Evolutionary conservation across 2,888 invertebrate genomes (phyloP).

Genomic region (Iselma pallidipennis): DNA sequence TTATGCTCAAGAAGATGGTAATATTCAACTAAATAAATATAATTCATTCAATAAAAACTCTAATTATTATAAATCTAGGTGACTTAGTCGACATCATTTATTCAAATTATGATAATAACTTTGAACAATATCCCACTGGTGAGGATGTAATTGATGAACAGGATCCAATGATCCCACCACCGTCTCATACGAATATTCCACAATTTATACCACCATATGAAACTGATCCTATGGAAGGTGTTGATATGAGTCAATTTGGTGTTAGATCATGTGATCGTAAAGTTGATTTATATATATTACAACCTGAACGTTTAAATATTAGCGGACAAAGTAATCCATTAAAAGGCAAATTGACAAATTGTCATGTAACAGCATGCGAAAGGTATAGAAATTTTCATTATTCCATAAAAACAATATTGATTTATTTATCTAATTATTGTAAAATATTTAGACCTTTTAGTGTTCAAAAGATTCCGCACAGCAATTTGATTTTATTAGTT

Average conservation of each 20-base stretch:
- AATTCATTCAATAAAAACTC: neutral
- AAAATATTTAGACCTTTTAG: slow-evolving; percentile 74
- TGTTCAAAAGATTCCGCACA: slow-evolving; percentile 88
- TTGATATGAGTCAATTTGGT: slow-evolving; percentile 57
- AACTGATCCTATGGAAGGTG: slow-evolving; percentile 53
- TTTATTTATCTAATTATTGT: slow-evolving; percentile 12
- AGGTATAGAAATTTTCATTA: slow-evolving; percentile 58
- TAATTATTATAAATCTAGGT: slow-evolving; percentile 11
- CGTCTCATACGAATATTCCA: slow-evolving; percentile 56
- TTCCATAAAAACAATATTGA: slow-evolving; percentile 1
- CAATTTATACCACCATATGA: slow-evolving; percentile 52
- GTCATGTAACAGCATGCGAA: slow-evolving; percentile 85
- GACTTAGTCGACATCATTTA: slow-evolving; percentile 31
- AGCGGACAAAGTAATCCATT: slow-evolving; percentile 80
- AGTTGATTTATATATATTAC: slow-evolving; percentile 83
- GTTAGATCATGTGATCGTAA: slow-evolving; percentile 84
- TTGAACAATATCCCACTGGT: slow-evolving; percentile 33
- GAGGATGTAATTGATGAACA: slow-evolving; percentile 47
- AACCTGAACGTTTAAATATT: slow-evolving; percentile 78
- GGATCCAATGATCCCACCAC: slow-evolving; percentile 50
- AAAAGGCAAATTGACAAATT: slow-evolving; percentile 87
- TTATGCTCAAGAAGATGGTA: slow-evolving; percentile 61
- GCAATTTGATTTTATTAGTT: slow-evolving; percentile 84
- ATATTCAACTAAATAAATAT: slow-evolving; percentile 1
- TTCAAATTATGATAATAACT: slow-evolving; percentile 31